A percentile compares a stretch with the other conserved stretches of the same genome.
phyloP scores from a whole-genome alignment of 2,113 vertebrate genomes.

The Eurystomus gularis region DNA sequence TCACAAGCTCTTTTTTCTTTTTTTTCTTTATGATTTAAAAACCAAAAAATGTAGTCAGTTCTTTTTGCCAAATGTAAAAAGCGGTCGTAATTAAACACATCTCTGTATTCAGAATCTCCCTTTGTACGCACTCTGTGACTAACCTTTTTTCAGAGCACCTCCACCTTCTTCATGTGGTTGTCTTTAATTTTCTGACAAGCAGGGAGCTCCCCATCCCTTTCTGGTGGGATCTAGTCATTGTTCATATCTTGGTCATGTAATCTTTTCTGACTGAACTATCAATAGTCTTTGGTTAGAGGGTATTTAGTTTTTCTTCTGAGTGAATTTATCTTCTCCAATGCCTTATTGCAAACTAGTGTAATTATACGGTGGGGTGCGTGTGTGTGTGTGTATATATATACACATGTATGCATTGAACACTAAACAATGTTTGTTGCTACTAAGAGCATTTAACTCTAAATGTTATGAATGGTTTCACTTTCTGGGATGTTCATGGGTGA shows the following conservation, averaged over 20 bases:
- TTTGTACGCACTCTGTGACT: background rate
- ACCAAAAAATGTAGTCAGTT: background rate
- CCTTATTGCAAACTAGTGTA: background rate
- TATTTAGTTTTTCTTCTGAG: background rate
- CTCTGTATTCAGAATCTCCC: background rate
- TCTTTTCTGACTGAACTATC: background rate
- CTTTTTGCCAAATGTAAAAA: background rate
- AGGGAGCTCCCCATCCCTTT: background rate
- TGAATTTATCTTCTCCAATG: background rate
- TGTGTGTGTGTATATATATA: background rate
- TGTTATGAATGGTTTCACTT: background rate
- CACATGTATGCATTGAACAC: background rate
- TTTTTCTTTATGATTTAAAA: background rate
- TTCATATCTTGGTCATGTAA: background rate
- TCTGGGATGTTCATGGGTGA: background rate
- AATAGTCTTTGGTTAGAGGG: background rate
- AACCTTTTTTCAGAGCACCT: background rate
- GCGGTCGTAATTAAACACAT: background rate
- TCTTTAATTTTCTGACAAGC: background rate
- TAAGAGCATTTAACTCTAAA: background rate
- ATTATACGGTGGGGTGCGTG: background rate
- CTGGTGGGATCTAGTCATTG: background rate
- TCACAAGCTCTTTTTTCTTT: accelerated
- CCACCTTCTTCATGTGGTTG: background rate
- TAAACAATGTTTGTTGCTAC: background rate